Base-by-base conservation (phyloP, 1,140 invertebrate species). In the Maniola jurtina region DNA sequence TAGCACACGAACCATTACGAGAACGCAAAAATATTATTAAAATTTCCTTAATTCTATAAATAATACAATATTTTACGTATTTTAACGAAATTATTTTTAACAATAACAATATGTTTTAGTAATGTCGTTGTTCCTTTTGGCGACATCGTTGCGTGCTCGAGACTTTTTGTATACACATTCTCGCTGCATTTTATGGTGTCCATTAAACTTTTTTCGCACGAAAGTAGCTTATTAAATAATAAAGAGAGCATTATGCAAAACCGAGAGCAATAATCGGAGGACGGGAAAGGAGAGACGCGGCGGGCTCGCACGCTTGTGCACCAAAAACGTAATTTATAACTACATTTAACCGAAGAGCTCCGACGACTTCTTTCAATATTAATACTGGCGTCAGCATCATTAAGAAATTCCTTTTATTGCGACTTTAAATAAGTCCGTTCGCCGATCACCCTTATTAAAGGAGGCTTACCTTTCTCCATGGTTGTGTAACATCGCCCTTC, bases 351-450 rank as follows among this genome's bases (percentile, higher is more conserved):
- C 71, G 80, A 79, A 75, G 80, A 80, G 77, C 76, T 73, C 66
- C 83, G 72, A 81, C 86, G 70, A 80, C 77, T 81, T 81, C 75
- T 76, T 68, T 73, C 86, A 80, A 82, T 88, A 88, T 90, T 88
- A 88, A 88, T 88, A 88, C 83, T 74, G 73, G 75, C 83, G 77
- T 83, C 83, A 79, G 75, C 83, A 86, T 90, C 88, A 90, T 90
- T 90, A 90, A 88, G 80, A 84, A 83, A 90, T 90, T 84, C 88
- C 88, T 90, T 89, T 90, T 90, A 89, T 90, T 88, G 86, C 86
- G 66, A 83, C 77, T 87, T 89, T 86, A 90, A 90, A 89, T 90
- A 90, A 88, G 84, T 88, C 81, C 86, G 77, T 72, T 86, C 80
- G 76, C 76, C 81, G 85, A 83, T 82, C 84, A 78, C 74, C 78